Percentiles rank a stretch among this genome's conserved stretches.
These are phyloP conservation scores for Oreohelix idahoensis DNA, from an alignment of 1,140 invertebrate genomes.

Conservation along the genomic window DNA sequence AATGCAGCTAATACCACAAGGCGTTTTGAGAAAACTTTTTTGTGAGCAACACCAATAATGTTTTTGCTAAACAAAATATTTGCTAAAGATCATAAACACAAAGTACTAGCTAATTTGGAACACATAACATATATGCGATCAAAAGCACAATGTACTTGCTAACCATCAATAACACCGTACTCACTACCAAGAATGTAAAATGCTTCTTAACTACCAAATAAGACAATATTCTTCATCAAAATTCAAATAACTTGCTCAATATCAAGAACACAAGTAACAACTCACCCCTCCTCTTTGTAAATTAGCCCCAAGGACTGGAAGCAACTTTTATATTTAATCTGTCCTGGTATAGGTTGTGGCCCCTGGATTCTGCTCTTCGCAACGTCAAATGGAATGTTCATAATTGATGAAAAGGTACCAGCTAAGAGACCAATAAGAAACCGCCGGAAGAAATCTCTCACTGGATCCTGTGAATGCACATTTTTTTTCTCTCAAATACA, in stretches of 20 bases:
- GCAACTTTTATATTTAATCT: slow-evolving; percentile 86
- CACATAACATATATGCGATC: too few relatives aligned
- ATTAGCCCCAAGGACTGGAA: slow-evolving; percentile 83
- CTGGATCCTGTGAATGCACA: slow-evolving; percentile 76
- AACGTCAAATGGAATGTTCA: slow-evolving; percentile 96
- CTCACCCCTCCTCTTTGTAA: slow-evolving; percentile 88
- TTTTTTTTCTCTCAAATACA: neutral
- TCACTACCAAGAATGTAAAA: too few relatives aligned
- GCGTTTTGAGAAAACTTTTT: too few relatives aligned
- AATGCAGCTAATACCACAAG: too few relatives aligned
- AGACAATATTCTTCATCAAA: neutral
- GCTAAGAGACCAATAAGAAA: slow-evolving; percentile 87
- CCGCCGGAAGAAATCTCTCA: slow-evolving; percentile 81
- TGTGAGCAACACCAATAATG: too few relatives aligned
- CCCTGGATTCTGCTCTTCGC: slow-evolving; percentile 94
- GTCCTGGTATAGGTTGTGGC: slow-evolving; percentile 82
- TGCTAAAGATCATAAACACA: too few relatives aligned
- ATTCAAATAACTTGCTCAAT: neutral
- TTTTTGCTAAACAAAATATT: too few relatives aligned
- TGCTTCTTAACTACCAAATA: neutral
- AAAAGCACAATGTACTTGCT: too few relatives aligned
- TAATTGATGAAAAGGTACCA: slow-evolving; percentile 85
- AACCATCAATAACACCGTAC: too few relatives aligned
- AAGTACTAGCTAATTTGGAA: too few relatives aligned
- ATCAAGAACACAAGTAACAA: too few relatives aligned